These are phyloP conservation scores for Melipona bicolor DNA, from an alignment of 2,888 invertebrate species.

Conservation along the genomic window DNA sequence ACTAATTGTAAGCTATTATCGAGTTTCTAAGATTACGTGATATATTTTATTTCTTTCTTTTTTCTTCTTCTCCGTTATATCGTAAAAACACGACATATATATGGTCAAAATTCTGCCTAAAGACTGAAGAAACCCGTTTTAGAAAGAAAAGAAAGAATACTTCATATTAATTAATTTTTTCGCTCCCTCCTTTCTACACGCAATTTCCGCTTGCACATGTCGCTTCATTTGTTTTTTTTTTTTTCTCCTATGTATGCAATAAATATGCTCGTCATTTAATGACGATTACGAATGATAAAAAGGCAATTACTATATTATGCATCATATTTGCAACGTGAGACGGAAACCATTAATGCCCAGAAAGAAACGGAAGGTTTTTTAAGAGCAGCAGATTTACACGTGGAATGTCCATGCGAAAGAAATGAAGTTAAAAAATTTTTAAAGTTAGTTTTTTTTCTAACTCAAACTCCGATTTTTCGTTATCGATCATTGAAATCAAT, in stretches of 20 bases:
- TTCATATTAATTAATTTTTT: neutral
- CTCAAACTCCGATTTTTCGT: neutral
- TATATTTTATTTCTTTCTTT: constrained; percentile 18
- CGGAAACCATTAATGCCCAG: constrained; percentile 67
- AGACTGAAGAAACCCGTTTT: constrained; percentile 12
- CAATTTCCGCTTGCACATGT: constrained; percentile 8
- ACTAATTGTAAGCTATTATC: constrained; percentile 65
- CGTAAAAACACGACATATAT: constrained; percentile 1
- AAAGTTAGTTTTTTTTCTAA: neutral
- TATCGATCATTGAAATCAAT: neutral
- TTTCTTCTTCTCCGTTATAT: neutral
- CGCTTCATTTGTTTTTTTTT: constrained; percentile 2
- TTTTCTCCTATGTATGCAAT: constrained; percentile 50
- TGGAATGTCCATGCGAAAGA: constrained; percentile 46
- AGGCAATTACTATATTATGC: constrained; percentile 48
- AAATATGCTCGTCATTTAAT: constrained; percentile 58
- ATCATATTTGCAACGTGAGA: constrained; percentile 34
- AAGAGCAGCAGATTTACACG: constrained; percentile 57
- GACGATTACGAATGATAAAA: constrained; percentile 50
- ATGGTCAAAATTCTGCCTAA: neutral
- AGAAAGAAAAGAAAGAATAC: constrained; percentile 10
- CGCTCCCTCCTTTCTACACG: neutral
- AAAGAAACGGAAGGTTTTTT: constrained; percentile 55
- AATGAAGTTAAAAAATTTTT: neutral
- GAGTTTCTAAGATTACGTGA: constrained; percentile 57